phyloP scores from a whole-genome alignment of 2,113 vertebrate genomes.

The Forbesichthys papilliferus region DNA sequence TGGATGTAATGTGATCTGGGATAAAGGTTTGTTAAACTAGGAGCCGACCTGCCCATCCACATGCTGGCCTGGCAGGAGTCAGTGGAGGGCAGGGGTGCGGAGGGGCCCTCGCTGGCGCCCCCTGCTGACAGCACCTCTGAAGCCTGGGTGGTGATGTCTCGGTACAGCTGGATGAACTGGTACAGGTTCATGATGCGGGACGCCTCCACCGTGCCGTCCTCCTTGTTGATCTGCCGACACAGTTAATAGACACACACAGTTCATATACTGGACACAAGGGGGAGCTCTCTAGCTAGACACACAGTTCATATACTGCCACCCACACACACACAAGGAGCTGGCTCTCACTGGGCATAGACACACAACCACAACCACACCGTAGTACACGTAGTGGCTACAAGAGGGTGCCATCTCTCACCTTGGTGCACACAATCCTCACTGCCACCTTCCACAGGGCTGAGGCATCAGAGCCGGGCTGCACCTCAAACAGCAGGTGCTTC shows the following conservation, averaged over 20 bases:
- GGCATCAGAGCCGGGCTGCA: slow-evolving; percentile 92
- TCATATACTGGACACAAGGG: neutral
- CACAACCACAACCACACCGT: no score
- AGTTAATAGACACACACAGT: neutral
- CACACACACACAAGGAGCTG: no score
- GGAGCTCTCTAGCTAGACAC: neutral
- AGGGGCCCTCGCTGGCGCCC: slow-evolving; percentile 73
- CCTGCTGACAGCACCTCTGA: slow-evolving; percentile 81
- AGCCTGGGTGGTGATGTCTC: slow-evolving; percentile 93
- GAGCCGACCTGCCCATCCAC: slow-evolving; percentile 93
- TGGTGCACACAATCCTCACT: slow-evolving; percentile 92
- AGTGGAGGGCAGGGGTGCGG: slow-evolving; percentile 74
- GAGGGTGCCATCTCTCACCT: slow-evolving; percentile 76
- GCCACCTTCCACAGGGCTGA: slow-evolving; percentile 94
- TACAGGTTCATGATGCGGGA: slow-evolving; percentile 97
- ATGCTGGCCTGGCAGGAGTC: slow-evolving; percentile 93
- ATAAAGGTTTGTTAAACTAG: no score
- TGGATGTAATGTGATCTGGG: no score
- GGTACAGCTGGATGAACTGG: slow-evolving; percentile 96
- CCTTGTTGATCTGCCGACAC: slow-evolving; percentile 89
- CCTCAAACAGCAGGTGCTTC: slow-evolving; percentile 96
- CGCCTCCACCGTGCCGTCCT: slow-evolving; percentile 87
- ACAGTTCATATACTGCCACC: no score
- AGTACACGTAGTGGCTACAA: no score
- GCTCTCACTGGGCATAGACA: no score